Conservation (phyloP, 2,797 vertebrate genomes). For the Agapornis canus region DNA sequence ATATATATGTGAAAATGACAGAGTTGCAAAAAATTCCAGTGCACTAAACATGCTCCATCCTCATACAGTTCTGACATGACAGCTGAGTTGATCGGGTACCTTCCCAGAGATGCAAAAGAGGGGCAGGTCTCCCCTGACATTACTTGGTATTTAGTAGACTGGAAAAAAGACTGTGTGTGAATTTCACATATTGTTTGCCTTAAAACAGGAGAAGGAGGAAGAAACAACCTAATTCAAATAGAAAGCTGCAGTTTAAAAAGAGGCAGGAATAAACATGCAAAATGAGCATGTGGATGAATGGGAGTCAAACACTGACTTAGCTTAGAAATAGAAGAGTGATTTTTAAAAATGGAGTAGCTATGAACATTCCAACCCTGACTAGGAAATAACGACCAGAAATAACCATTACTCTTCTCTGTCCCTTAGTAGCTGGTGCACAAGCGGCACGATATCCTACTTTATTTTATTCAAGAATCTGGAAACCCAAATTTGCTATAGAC, state of each 20-base stretch:
- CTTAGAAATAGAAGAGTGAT: background rate
- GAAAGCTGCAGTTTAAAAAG: background rate
- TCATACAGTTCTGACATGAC: background rate
- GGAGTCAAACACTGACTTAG: background rate
- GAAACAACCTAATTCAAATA: background rate
- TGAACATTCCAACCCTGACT: background rate
- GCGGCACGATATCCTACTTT: background rate
- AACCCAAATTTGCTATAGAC: background rate
- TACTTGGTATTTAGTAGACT: slow-evolving; percentile 1
- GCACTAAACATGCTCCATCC: background rate
- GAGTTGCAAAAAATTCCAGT: background rate
- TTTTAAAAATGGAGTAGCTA: background rate
- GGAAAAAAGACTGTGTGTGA: background rate
- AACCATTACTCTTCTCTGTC: background rate
- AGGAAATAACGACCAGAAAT: background rate
- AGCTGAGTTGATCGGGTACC: background rate
- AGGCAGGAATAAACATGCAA: background rate
- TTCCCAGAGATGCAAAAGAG: background rate
- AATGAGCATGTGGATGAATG: background rate
- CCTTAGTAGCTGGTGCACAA: background rate
- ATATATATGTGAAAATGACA: background rate
- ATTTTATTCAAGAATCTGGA: background rate
- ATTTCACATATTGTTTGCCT: background rate
- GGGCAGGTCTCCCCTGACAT: background rate
- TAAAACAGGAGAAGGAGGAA: background rate